Evolutionary conservation across 1,140 invertebrate species (phyloP), one percentile per base, ranked within the genome.

Genomic region (Magallana gigas): DNA sequence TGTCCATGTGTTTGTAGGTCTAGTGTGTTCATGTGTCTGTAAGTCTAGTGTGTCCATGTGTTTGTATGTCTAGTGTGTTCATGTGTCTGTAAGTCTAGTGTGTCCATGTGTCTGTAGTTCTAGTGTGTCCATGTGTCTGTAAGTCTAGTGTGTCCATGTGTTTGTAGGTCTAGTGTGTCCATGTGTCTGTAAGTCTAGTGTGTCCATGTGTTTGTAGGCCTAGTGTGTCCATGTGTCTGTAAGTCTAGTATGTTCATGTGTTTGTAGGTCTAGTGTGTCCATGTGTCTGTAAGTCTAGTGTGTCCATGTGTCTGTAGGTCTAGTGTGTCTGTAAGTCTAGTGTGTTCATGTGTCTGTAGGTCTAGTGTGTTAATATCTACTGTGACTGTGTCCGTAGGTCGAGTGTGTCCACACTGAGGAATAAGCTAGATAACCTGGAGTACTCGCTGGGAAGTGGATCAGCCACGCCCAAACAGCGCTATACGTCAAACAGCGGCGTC

Each of bases 381-480:
- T n/a, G n/a, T n/a, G n/a, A n/a, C n/a, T n/a, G n/a, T 82, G 8
- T n/a, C 56, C 23, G 7, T 23, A 82, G 80, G 80, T 82, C 80
- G 0, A 57, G 36, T 58, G 81, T 83, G 48, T 57, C 81, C 4
- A n/a, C 81, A n/a, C 48, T 83, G 81, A 83, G 36, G 18, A 58
- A 83, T 56, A 83, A 83, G 48, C 14, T 83, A 18, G 81, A 83
- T 29, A 57, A 83, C 18, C 8, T 83, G 81, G 81, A 83, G 56
- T 83, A 83, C 57, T 57, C 81, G 8, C 9, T 83, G 57, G 57
- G 81, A 8, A 83, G 81, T 58, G 81, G 81, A 57, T 16, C 14
- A 57, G 8, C 48, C 6, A 83, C 81, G 57, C 81, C 81, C 8
- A 83, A 57, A 58, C 81, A 57, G 48, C 18, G 18, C 11, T 83